These are phyloP conservation scores for Antechinus flavipes DNA, from an alignment of 2,113 vertebrate species.

Conservation along the genomic window DNA sequence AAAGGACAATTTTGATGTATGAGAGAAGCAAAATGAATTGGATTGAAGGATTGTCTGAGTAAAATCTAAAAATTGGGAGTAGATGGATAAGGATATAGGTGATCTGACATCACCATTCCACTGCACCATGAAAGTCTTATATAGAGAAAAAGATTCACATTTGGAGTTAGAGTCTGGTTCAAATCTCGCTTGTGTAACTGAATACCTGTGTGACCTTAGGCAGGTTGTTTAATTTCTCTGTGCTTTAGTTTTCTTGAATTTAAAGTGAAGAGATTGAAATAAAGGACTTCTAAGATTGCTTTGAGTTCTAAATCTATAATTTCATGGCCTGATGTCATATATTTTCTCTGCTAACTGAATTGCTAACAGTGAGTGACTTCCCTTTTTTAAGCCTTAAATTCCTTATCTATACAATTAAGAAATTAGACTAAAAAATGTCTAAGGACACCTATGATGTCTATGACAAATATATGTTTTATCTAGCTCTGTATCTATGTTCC, in stretches of 20 bases:
- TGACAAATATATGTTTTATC: not conserved
- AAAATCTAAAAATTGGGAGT: not conserved
- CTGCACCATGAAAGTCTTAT: not conserved
- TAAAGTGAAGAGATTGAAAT: not conserved
- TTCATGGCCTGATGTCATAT: not conserved
- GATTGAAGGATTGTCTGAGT: not conserved
- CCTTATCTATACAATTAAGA: not conserved
- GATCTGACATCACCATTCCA: not conserved
- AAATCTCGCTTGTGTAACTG: not conserved
- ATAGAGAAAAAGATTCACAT: not conserved
- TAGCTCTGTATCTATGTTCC: no score
- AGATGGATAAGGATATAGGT: not conserved
- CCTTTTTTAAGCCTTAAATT: not conserved
- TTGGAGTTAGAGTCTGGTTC: not conserved
- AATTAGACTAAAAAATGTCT: not conserved
- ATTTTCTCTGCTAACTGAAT: no score
- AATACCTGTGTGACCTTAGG: not conserved
- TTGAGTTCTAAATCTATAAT: not conserved
- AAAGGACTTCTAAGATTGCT: not conserved
- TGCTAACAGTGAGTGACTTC: not conserved
- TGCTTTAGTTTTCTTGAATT: not conserved
- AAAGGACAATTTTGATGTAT: not conserved
- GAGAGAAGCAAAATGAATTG: not conserved
- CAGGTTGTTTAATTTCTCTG: not conserved
- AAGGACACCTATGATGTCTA: not conserved